Evolutionary conservation across 1,140 invertebrate genomes (phyloP).

Genomic region (Bombus sibiricus): DNA sequence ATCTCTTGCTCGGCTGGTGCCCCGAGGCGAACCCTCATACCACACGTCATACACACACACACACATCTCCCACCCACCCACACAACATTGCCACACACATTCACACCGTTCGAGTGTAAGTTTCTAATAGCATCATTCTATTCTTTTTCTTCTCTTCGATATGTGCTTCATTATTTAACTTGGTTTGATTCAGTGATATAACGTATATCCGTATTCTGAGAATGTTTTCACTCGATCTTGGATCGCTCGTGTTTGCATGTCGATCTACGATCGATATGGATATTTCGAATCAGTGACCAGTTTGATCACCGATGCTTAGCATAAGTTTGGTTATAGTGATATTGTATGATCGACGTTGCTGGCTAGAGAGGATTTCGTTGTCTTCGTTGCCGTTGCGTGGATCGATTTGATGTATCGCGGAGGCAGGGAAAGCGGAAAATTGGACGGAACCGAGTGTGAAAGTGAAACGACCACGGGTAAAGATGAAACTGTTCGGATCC

Average conservation of each 20-base stretch:
- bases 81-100: conserved; percentile 47
- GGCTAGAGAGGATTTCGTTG: not conserved
- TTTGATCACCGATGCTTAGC: not conserved
- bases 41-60: conserved; percentile 30
- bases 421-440: not conserved
- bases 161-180: conserved; percentile 5
- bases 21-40: conserved; percentile 56
- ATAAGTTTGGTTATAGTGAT: not conserved
- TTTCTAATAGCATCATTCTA: conserved; percentile 31
- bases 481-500: not conserved
- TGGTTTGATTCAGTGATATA: not conserved
- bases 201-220: not conserved
- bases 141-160: conserved; percentile 13
- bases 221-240: not conserved
- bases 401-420: not conserved
- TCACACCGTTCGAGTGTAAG: conserved; percentile 71
- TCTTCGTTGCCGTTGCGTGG: conserved; percentile 27
- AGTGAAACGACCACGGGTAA: conserved; percentile 1
- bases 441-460: not conserved
- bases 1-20: conserved; percentile 61
- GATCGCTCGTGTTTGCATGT: conserved; percentile 1
- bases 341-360: not conserved
- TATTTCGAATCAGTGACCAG: conserved; percentile 9
- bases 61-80: conserved; percentile 24
- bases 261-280: not conserved